Percentiles rank a stretch among this genome's conserved stretches.
phyloP scores from a whole-genome alignment of 2,113 vertebrate species.

The Miniopterus natalensis region DNA sequence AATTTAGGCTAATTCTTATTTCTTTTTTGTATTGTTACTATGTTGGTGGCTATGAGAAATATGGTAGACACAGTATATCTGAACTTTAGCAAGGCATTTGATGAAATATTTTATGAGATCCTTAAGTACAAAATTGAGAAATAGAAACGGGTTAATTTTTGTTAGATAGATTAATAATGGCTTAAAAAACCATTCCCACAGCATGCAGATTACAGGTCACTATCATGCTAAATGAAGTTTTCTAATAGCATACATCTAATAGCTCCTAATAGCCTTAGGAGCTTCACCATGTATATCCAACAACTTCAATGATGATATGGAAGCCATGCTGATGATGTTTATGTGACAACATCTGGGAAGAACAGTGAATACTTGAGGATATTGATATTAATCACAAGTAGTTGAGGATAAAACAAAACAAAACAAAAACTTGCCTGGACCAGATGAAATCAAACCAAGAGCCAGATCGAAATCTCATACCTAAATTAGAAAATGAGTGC shows the following conservation, averaged over 20 bases:
- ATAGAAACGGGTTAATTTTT: conserved; percentile 42
- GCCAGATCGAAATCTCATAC: conserved; percentile 71
- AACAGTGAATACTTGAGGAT: conserved; percentile 39
- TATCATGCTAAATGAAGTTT: conserved; percentile 33
- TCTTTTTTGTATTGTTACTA: conserved; percentile 52
- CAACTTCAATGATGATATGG: conserved; percentile 42
- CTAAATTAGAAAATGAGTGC: conserved; percentile 64
- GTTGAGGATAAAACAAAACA: not conserved
- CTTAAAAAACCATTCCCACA: conserved; percentile 60
- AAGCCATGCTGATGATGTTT: conserved; percentile 54
- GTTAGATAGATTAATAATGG: conserved; percentile 63
- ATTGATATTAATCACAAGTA: conserved; percentile 60
- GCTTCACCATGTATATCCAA: conserved; percentile 27
- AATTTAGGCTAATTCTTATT: conserved; percentile 55
- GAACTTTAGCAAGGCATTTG: conserved; percentile 32
- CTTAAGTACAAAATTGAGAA: conserved; percentile 55
- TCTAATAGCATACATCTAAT: conserved; percentile 20
- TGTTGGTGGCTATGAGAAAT: conserved; percentile 21
- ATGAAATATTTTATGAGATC: conserved; percentile 52
- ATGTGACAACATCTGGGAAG: conserved; percentile 30
- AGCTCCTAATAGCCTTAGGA: conserved; percentile 18
- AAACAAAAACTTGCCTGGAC: conserved; percentile 65
- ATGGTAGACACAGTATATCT: not conserved
- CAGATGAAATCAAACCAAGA: conserved; percentile 70
- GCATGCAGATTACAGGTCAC: conserved; percentile 43